Evolutionary conservation across 2,113 vertebrate genomes (phyloP), one percentile per base, ranked within the genome.

Genomic region (Tylochromis polylepis): DNA sequence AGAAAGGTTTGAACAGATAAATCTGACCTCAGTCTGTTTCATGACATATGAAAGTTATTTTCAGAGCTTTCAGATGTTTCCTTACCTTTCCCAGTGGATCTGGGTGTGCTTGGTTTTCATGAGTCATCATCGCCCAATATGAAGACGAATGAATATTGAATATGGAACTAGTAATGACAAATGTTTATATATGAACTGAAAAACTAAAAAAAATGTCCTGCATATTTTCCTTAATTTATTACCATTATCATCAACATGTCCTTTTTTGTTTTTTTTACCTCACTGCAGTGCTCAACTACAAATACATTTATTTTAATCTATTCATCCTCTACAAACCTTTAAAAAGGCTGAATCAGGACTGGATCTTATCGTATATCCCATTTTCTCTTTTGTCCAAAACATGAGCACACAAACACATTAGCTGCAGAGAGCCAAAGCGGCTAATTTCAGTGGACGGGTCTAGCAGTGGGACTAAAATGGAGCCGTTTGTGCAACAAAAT

Each of bases 401-500:
- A 80, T 27, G 56, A 81, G 8, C 46, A 77, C 27, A 53, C 18
- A 34, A 77, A 53, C 11, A 2, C 46, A 53, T 77, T 77, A 77
- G 27, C 46, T 77, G 72, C 72, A n/a, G 27, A 77, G 51, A 34
- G 46, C 46, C 72, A 77, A 53, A 34, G 72, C 46, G 34, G 18
- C 18, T 77, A 77, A 77, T 77, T 77, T 53, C n/a, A 53, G 11
- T 53, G 72, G 72, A 77, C 46, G 53, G 72, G 27, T 77, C 27
- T 53, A n/a, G 27, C 72, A 4, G 27, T 2, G 22, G 27, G 27
- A 77, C 72, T 53, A 77, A 34, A 77, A 77, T 77, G 51, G 46
- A 53, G 27, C 72, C 4, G 3, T 77, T 77, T 77, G 46, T 77
- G 27, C 24, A 83, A 67, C 49, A 67, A 83, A 67, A 55, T 53